Conservation (phyloP, 2,888 invertebrate species). For the Bugula neritina region DNA sequence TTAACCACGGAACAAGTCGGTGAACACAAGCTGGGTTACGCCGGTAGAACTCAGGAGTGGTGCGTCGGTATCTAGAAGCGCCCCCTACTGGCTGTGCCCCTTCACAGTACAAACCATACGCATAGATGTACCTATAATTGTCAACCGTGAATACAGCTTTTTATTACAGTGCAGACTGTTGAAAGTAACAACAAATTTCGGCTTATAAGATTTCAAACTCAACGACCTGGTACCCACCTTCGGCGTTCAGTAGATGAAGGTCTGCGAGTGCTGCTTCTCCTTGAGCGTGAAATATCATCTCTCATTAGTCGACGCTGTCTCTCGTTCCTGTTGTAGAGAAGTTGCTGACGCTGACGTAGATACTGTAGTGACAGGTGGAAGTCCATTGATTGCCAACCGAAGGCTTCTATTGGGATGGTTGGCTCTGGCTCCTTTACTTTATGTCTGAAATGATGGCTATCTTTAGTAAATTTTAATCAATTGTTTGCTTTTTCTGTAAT, state of each 20-base stretch:
- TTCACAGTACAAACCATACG: constrained; percentile 2
- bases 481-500: no score
- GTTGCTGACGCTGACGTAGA: not conserved
- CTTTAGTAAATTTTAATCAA: no score
- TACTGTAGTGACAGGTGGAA: no score
- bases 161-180: not conserved
- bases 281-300: no score
- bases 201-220: no score
- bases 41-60: constrained; percentile 46
- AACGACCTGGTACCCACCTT: not conserved
- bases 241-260: not conserved
- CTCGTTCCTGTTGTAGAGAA: not conserved
- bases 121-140: not conserved
- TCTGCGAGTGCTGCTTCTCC: constrained; percentile 1
- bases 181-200: not conserved
- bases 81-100: constrained; percentile 3
- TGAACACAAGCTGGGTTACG: constrained; percentile 71
- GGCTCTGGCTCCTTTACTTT: not conserved
- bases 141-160: no score
- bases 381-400: no score
- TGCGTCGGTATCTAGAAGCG: constrained; percentile 34
- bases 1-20: constrained; percentile 79
- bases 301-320: not conserved
- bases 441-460: no score
- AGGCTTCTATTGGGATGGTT: no score